These are phyloP conservation scores for Cheirogaleus medius DNA, from an alignment of 2,113 vertebrate species.

Conservation along the genomic window DNA sequence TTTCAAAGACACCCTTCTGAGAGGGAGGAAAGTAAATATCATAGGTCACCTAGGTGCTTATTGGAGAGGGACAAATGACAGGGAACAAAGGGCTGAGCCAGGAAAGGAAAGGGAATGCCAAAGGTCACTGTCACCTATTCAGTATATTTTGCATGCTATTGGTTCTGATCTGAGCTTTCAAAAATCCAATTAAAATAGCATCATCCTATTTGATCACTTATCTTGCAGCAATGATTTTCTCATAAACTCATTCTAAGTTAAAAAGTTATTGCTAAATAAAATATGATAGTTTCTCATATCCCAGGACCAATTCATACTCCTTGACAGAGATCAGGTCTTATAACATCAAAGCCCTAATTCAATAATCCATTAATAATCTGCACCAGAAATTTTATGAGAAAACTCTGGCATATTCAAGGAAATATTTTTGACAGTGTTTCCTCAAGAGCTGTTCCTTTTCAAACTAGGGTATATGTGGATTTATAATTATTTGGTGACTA, in stretches of 20 bases:
- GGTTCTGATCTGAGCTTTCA: not conserved
- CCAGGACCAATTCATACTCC: not conserved
- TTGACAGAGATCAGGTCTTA: not conserved
- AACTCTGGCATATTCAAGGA: not conserved
- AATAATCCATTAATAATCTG: conserved; percentile 2
- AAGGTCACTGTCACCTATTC: not conserved
- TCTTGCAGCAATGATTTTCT: not conserved
- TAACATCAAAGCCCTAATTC: not conserved
- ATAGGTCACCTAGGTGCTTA: not conserved
- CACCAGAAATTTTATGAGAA: not conserved
- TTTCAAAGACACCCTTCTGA: conserved; percentile 11
- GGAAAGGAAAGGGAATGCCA: not conserved
- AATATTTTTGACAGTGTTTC: conserved; percentile 20
- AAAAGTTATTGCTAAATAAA: not conserved
- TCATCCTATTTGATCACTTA: not conserved
- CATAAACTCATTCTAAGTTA: not conserved
- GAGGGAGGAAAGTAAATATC: not conserved
- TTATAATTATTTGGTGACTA: conserved; percentile 9
- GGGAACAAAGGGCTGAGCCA: not conserved
- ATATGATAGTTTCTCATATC: not conserved
- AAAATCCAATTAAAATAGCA: not conserved
- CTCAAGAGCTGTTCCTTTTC: not conserved
- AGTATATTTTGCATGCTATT: not conserved
- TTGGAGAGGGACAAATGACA: not conserved
- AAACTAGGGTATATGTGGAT: not conserved